Percentiles rank a stretch among this genome's conserved stretches.
Evolutionary conservation across 2,888 invertebrate species (phyloP).

Genomic region (Caenorhabditis uteleia): DNA sequence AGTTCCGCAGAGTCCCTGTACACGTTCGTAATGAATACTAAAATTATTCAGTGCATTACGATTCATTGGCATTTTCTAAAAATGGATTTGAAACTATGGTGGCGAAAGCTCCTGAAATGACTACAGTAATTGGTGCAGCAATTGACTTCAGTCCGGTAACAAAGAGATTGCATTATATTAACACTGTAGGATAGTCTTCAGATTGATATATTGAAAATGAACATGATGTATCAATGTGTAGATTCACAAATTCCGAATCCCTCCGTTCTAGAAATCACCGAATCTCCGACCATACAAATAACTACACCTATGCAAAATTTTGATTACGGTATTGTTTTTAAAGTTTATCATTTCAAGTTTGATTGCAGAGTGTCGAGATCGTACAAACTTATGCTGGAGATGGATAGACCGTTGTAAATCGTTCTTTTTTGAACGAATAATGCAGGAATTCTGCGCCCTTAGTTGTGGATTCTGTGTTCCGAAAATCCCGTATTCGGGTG

Average conservation of each 20-base stretch:
- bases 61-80: slow-evolving; percentile 66
- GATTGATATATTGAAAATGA: slow-evolving; percentile 68
- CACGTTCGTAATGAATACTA: neutral
- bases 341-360: neutral
- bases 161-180: neutral
- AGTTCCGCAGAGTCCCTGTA: too few species aligned
- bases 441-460: slow-evolving; percentile 56
- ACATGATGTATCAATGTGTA: slow-evolving; percentile 66
- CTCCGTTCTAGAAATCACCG: neutral
- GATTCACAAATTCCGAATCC: slow-evolving; percentile 20
- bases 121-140: slow-evolving; percentile 66
- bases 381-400: slow-evolving; percentile 66
- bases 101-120: slow-evolving; percentile 64
- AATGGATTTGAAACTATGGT: slow-evolving; percentile 65
- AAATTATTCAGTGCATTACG: slow-evolving; percentile 63
- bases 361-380: slow-evolving; percentile 56
- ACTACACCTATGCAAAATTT: neutral
- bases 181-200: neutral
- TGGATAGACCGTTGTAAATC: slow-evolving; percentile 68
- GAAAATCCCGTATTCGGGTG: slow-evolving; percentile 5
- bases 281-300: neutral
- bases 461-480: slow-evolving; percentile 51
- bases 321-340: neutral
- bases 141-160: slow-evolving; percentile 65
- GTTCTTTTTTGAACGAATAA: slow-evolving; percentile 68